These are phyloP conservation scores for Nannoperca obscura DNA, from an alignment of 2,797 vertebrate species.

Conservation along the genomic window DNA sequence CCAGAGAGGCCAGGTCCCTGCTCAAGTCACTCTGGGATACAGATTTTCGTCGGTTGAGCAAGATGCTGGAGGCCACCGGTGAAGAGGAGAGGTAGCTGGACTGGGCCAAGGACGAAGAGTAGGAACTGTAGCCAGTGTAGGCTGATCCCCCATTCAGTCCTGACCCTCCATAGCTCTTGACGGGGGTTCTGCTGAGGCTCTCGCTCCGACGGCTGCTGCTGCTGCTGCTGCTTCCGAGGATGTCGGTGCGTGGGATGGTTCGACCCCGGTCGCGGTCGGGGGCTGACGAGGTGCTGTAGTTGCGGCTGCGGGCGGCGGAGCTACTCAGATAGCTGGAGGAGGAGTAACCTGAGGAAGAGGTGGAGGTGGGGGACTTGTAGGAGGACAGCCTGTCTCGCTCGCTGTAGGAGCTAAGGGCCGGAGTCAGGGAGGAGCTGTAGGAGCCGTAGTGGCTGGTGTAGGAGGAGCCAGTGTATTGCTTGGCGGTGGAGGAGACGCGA, in stretches of 20 bases:
- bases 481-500: conserved; percentile 94
- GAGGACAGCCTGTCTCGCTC: conserved; percentile 88
- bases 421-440: conserved; percentile 90
- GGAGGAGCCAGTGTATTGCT: conserved; percentile 90
- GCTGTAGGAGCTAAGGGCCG: conserved; percentile 87
- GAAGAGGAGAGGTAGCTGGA: conserved; percentile 88
- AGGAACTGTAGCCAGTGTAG: conserved; percentile 83
- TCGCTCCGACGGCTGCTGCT: conserved; percentile 84
- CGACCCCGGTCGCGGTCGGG: conserved; percentile 86
- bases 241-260: conserved; percentile 87
- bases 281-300: conserved; percentile 87
- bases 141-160: conserved; percentile 89
- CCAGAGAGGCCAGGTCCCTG: conserved; percentile 89
- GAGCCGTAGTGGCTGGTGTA: conserved; percentile 92
- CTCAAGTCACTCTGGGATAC: conserved; percentile 94
- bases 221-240: conserved; percentile 79
- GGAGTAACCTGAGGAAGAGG: conserved; percentile 87
- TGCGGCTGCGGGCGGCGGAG: conserved; percentile 76
- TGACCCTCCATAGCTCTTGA: conserved; percentile 76
- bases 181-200: conserved; percentile 86
- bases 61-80: conserved; percentile 77
- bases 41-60: conserved; percentile 90
- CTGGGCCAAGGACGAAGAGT: conserved; percentile 77
- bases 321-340: conserved; percentile 88
- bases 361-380: conserved; percentile 87